phyloP scores from a whole-genome alignment of 2,888 invertebrate genomes.

The Sphaerophoria rueppellii region DNA sequence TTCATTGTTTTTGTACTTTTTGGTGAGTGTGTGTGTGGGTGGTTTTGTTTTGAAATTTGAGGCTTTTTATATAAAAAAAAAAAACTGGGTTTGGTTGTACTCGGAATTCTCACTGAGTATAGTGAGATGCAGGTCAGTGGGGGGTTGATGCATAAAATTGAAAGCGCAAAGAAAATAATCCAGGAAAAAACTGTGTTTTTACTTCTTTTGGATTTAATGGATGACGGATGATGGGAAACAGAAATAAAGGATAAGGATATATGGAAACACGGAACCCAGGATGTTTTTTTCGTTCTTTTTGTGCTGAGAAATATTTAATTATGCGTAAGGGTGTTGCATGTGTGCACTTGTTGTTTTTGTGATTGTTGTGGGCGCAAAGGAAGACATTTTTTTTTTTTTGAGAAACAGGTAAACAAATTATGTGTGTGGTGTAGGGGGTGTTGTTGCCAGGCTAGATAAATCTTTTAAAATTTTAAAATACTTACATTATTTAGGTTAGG shows the following conservation, averaged over 20 bases:
- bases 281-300: neutral
- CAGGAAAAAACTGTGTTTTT: slow-evolving; percentile 22
- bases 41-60: slow-evolving; percentile 68
- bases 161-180: neutral
- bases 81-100: slow-evolving; percentile 32
- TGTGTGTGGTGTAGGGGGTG: neutral
- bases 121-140: slow-evolving; percentile 61
- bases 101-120: neutral
- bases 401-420: slow-evolving; percentile 1
- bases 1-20: slow-evolving; percentile 1
- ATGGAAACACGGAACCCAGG: slow-evolving; percentile 27
- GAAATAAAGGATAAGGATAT: slow-evolving; percentile 19
- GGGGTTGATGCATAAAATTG: slow-evolving; percentile 34
- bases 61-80: neutral
- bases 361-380: neutral
- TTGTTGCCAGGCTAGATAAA: neutral
- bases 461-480: neutral
- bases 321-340: slow-evolving; percentile 59
- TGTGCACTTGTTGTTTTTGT: slow-evolving; percentile 65
- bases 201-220: slow-evolving; percentile 35
- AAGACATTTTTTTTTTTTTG: slow-evolving; percentile 2
- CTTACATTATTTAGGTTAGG: too few species aligned
- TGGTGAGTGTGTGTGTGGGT: neutral
- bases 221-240: neutral
- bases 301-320: slow-evolving; percentile 52